A percentile compares a stretch with the other conserved stretches of the same genome.
Evolutionary conservation across 2,113 vertebrate species (phyloP).

Genomic region (Chaetura pelagica): DNA sequence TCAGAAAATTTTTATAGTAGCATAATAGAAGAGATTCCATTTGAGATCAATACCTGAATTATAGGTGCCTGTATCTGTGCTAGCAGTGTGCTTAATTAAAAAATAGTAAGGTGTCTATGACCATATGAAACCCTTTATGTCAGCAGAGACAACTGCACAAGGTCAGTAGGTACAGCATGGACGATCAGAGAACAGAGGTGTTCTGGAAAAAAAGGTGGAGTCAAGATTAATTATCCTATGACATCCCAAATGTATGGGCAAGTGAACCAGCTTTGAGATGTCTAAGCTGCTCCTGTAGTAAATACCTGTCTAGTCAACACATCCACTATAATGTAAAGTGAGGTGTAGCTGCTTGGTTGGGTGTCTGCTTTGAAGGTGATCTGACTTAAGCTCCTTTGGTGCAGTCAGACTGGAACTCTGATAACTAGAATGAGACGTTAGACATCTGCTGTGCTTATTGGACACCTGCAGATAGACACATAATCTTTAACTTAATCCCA

Average conservation of each 20-base stretch:
- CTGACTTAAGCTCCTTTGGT: neutral
- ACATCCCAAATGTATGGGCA: neutral
- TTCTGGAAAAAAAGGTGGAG: neutral
- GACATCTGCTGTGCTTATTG: neutral
- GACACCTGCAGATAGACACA: neutral
- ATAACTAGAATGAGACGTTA: neutral
- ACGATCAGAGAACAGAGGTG: neutral
- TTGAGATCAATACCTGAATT: neutral
- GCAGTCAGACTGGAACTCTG: neutral
- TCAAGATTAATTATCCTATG: neutral
- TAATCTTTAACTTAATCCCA: neutral
- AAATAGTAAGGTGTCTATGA: neutral
- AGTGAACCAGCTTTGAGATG: neutral
- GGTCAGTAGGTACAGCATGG: neutral
- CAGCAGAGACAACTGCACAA: neutral
- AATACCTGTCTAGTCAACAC: neutral
- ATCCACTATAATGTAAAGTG: neutral
- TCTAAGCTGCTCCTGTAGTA: neutral
- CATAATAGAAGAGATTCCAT: neutral
- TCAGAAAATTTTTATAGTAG: neutral
- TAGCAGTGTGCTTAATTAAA: neutral
- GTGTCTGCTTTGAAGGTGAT: neutral
- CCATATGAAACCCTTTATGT: neutral
- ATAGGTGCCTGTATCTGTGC: neutral
- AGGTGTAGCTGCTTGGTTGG: neutral